Percentiles rank a stretch among this genome's conserved stretches.
These are phyloP conservation scores for Ectemnius lituratus DNA, from an alignment of 2,888 invertebrate genomes.

Conservation along the genomic window DNA sequence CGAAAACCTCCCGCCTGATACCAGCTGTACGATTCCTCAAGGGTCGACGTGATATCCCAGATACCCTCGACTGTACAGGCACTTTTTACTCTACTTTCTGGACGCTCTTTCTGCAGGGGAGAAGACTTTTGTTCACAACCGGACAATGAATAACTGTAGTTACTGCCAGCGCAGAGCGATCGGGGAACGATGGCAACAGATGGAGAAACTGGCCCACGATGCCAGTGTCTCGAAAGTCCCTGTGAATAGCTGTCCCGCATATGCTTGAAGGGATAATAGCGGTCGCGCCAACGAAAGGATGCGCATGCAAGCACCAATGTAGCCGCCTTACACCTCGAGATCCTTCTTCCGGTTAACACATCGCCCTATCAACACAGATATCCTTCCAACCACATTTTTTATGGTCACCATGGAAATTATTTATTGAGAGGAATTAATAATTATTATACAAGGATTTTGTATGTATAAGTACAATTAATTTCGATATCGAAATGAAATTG, in stretches of 20 bases:
- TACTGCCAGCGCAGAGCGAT: background rate
- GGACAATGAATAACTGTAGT: conserved; percentile 59
- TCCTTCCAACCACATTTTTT: background rate
- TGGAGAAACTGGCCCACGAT: conserved; percentile 52
- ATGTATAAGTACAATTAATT: conserved; percentile 29
- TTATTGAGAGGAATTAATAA: no score
- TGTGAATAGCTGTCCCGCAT: conserved; percentile 59
- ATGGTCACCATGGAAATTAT: no score
- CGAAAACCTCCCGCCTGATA: conserved; percentile 18
- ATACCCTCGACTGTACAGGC: no score
- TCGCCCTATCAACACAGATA: background rate
- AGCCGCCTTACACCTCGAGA: conserved; percentile 18
- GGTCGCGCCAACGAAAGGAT: conserved; percentile 39
- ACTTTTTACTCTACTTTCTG: conserved; percentile 21
- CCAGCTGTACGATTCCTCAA: conserved; percentile 60
- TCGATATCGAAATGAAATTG: background rate
- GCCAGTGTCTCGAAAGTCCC: conserved; percentile 65
- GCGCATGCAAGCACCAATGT: conserved; percentile 55
- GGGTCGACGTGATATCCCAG: conserved; percentile 41
- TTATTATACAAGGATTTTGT: background rate
- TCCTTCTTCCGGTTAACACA: conserved; percentile 33
- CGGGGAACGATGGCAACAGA: conserved; percentile 49
- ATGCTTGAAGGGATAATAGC: conserved; percentile 73
- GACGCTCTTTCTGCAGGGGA: conserved; percentile 33
- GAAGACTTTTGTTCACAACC: conserved; percentile 37